Evolutionary conservation across 2,797 vertebrate genomes (phyloP).

Genomic region (Novumbra hubbsi): DNA sequence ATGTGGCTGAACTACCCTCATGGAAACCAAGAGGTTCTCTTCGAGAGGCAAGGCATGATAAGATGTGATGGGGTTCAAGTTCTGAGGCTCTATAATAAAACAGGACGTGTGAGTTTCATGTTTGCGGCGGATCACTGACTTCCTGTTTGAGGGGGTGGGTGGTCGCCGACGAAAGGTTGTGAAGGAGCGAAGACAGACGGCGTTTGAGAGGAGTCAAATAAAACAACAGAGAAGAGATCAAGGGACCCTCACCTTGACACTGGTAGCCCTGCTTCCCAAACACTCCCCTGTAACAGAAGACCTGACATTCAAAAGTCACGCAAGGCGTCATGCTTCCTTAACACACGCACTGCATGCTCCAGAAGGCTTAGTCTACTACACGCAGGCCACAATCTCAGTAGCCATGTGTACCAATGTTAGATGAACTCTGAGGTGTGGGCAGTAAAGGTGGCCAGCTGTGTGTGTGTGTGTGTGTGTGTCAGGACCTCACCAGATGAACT

Average conservation of each 20-base stretch:
- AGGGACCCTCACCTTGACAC: conserved; percentile 86
- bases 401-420: no score
- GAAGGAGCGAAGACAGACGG: neutral
- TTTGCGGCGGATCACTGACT: neutral
- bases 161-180: neutral
- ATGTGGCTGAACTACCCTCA: neutral
- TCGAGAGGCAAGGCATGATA: neutral
- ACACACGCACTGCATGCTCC: neutral
- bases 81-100: neutral
- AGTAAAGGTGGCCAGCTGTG: neutral
- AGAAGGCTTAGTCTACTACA: neutral
- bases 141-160: conserved; percentile 15
- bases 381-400: no score
- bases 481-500: conserved; percentile 94
- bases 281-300: conserved; percentile 85
- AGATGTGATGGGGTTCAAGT: neutral
- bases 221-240: neutral
- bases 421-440: neutral
- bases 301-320: neutral
- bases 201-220: neutral
- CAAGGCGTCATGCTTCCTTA: neutral
- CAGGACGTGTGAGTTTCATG: neutral
- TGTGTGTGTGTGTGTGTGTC: conserved; percentile 3
- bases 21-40: neutral
- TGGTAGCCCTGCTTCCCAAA: conserved; percentile 99